These are phyloP conservation scores for Apteryx owenii DNA, from an alignment of 2,113 vertebrate species.

Conservation along the genomic window DNA sequence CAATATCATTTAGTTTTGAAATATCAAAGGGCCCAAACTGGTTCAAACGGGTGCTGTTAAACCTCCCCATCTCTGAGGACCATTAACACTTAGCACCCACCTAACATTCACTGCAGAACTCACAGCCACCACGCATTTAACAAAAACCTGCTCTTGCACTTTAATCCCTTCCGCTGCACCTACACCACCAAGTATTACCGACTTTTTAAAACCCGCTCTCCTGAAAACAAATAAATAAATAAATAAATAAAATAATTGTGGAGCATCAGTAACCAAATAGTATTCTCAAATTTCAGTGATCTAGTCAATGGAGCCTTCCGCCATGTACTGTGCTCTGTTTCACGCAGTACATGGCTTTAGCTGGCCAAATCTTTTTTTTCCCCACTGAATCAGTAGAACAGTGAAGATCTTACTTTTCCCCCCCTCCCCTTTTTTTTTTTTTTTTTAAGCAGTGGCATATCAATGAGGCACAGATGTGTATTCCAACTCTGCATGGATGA, in stretches of 20 bases:
- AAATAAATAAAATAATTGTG: conserved; percentile 74
- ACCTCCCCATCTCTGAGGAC: conserved; percentile 11
- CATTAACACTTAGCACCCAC: conserved; percentile 32
- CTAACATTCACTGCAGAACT: not conserved
- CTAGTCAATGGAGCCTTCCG: conserved; percentile 83
- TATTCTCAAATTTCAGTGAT: conserved; percentile 89
- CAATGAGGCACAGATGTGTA: conserved; percentile 99
- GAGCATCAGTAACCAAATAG: conserved; percentile 85
- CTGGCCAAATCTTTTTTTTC: conserved; percentile 85
- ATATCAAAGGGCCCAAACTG: not conserved
- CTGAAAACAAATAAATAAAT: conserved; percentile 65
- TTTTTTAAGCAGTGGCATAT: conserved; percentile 94
- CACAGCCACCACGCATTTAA: conserved; percentile 17
- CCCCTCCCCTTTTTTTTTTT: conserved; percentile 41
- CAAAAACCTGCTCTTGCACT: conserved; percentile 34
- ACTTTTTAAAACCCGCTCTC: conserved; percentile 69
- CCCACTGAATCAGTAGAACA: conserved; percentile 88
- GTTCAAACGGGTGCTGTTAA: not conserved
- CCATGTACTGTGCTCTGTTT: conserved; percentile 83
- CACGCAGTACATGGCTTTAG: conserved; percentile 90
- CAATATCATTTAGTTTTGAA: not conserved
- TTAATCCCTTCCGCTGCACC: conserved; percentile 70
- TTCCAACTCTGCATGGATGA: conserved; percentile 98
- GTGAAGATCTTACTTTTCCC: conserved; percentile 84
- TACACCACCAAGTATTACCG: conserved; percentile 72